These are phyloP conservation scores for Thumatha senex DNA, from an alignment of 2,888 invertebrate species.

Conservation along the genomic window DNA sequence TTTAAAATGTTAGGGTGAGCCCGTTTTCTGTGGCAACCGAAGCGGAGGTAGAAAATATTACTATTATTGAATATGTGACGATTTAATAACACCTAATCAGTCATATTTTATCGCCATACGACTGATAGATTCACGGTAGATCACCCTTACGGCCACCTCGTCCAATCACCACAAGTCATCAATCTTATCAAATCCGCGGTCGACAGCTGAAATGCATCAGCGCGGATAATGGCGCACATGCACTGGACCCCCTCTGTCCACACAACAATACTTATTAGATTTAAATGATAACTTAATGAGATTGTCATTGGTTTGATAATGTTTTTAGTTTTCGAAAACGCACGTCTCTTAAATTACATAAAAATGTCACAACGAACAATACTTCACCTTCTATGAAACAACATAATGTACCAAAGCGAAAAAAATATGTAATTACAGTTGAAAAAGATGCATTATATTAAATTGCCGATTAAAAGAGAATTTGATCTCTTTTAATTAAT, in stretches of 20 bases:
- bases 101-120: slow-evolving; percentile 17
- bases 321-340: not conserved
- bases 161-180: slow-evolving; percentile 20
- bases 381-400: no score
- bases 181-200: slow-evolving; percentile 33
- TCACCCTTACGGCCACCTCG: slow-evolving; percentile 14
- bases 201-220: slow-evolving; percentile 27
- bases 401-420: no score
- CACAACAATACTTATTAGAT: slow-evolving; percentile 24
- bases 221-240: slow-evolving; percentile 22
- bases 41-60: not conserved
- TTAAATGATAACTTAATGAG: slow-evolving; percentile 30
- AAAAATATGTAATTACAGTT: no score
- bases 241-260: slow-evolving; percentile 5
- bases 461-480: no score
- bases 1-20: not conserved
- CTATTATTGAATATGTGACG: not conserved
- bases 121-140: not conserved
- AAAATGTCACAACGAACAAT: no score
- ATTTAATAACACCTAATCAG: slow-evolving; percentile 11
- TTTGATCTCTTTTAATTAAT: no score
- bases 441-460: no score
- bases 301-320: not conserved
- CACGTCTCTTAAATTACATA: not conserved
- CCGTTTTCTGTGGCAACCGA: no score